Percentiles rank a stretch among this genome's conserved stretches.
These are phyloP conservation scores for Aphelenchoides avenae DNA, from an alignment of 1,140 invertebrate genomes.

Conservation along the genomic window DNA sequence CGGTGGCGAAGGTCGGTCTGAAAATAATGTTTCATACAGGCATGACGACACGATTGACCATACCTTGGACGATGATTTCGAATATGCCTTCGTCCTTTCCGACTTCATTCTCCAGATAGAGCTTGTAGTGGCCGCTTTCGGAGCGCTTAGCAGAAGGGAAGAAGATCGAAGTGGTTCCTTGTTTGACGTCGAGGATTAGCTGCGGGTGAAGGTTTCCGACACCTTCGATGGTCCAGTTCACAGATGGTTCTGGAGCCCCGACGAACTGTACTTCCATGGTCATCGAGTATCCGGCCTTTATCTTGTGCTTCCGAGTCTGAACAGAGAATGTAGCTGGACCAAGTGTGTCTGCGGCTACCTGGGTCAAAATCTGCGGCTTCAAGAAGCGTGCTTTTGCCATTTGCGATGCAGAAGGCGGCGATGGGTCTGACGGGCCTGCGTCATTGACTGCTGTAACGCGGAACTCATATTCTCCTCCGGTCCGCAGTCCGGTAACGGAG, in stretches of 20 bases:
- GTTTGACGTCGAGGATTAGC: slow-evolving; percentile 46
- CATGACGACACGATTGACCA: background rate
- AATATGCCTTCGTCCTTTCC: slow-evolving; percentile 89
- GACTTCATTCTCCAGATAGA: slow-evolving; percentile 84
- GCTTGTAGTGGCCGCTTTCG: slow-evolving; percentile 79
- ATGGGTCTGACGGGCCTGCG: slow-evolving; percentile 65
- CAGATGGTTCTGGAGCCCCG: slow-evolving; percentile 72
- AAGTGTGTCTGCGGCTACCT: no score
- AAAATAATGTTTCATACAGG: slow-evolving; percentile 31
- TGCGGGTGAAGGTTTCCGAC: slow-evolving; percentile 43
- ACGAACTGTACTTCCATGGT: slow-evolving; percentile 86
- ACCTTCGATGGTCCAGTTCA: slow-evolving; percentile 51
- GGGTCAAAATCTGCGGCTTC: slow-evolving; percentile 84
- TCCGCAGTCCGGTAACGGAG: slow-evolving; percentile 76
- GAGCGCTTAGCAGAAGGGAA: slow-evolving; percentile 63
- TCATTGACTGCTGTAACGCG: slow-evolving; percentile 73
- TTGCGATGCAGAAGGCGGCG: slow-evolving; percentile 73
- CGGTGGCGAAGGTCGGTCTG: slow-evolving; percentile 79
- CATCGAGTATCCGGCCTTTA: slow-evolving; percentile 78
- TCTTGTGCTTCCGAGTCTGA: slow-evolving; percentile 52
- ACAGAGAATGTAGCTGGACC: no score
- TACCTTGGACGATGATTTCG: slow-evolving; percentile 83
- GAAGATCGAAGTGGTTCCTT: slow-evolving; percentile 65
- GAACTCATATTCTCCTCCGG: slow-evolving; percentile 78
- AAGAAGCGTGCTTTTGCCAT: slow-evolving; percentile 80